Evolutionary conservation across 2,113 vertebrate species (phyloP), one percentile per base, ranked within the genome.

Genomic region (Pipra filicauda): DNA sequence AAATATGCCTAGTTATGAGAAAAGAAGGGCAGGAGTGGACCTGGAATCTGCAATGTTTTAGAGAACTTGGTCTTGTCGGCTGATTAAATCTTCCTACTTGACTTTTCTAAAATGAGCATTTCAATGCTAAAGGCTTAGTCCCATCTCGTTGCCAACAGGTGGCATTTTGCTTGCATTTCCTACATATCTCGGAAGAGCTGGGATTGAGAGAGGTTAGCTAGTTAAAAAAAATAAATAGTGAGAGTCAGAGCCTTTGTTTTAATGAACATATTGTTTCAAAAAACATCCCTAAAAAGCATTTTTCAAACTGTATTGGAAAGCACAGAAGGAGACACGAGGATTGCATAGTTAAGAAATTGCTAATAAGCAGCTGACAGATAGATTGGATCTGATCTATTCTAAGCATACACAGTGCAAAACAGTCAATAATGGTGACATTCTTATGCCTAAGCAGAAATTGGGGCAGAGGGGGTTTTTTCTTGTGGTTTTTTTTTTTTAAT

Each of bases 131-230:
- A 84, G 46, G 11, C 59, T 89, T 91, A 88, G 73, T 87, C 86
- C 44, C n/a, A 71, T 37, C 35, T 89, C 23, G 37, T 1, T 91
- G 67, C 65, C 77, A 89, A 87, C 57, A 90, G 81, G 88, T 88
- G 51, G 44, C 48, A 88, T 91, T 96, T 95, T 94, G 31, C 70
- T 88, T 93, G 54, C 19, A 19, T 93, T 85, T 91, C 31, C 23
- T 66, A 1, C 69, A 7, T 35, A 37, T 76, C 37, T 90, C 4
- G 2, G 43, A 90, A 85, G 75, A 77, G 8, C 37, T 59, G 39
- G 24, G 51, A 33, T 18, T 76, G 67, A 59, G 55, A 66, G 30
- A 91, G 27, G 49, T 26, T 54, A 43, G 5, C 59, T 81, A 31
- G 54, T 91, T 70, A 33, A 23, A 37, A 73, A 27, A 49, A 77